Percentiles rank a stretch among this genome's conserved stretches.
These are phyloP conservation scores for Astreopora myriophthalma DNA, from an alignment of 64 coral and sea anemone genomes.

Conservation along the genomic window DNA sequence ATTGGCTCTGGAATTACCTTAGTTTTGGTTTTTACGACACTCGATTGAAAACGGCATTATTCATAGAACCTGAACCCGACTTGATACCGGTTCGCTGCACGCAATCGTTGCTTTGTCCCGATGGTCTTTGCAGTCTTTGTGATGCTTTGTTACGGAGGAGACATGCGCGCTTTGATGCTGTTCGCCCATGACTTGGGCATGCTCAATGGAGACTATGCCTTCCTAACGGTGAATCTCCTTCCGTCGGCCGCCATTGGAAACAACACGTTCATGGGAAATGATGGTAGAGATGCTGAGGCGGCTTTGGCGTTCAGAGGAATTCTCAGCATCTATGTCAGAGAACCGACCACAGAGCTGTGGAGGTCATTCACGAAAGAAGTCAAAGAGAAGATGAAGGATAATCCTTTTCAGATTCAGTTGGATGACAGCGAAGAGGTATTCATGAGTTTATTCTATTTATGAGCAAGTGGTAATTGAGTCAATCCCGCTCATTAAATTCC, in stretches of 20 bases:
- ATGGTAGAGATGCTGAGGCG: slow-evolving; percentile 81
- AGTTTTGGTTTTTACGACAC: too few relatives aligned
- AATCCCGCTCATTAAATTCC: too few relatives aligned
- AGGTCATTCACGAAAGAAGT: slow-evolving; percentile 81
- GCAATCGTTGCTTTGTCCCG: neutral
- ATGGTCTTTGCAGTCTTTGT: slow-evolving; percentile 64
- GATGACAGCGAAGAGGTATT: slow-evolving; percentile 68
- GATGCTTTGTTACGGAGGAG: slow-evolving; percentile 84
- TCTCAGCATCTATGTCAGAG: slow-evolving; percentile 84
- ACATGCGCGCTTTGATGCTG: slow-evolving; percentile 86
- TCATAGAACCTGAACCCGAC: too few relatives aligned
- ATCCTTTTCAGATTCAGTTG: slow-evolving; percentile 71
- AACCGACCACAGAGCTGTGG: slow-evolving; percentile 82
- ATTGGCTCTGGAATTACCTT: too few relatives aligned
- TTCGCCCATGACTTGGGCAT: slow-evolving; percentile 82
- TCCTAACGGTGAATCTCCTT: slow-evolving; percentile 79
- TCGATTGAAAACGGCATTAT: too few relatives aligned
- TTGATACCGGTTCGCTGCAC: too few relatives aligned
- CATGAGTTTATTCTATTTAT: too few relatives aligned
- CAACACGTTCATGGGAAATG: slow-evolving; percentile 91
- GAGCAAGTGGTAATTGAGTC: too few relatives aligned
- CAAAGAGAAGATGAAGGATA: slow-evolving; percentile 60
- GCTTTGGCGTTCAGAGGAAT: slow-evolving; percentile 83
- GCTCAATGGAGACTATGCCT: slow-evolving; percentile 92
- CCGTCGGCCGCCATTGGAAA: slow-evolving; percentile 89